Base-by-base conservation (phyloP, 2,797 vertebrate species). In the Phrynocephalus forsythii region DNA sequence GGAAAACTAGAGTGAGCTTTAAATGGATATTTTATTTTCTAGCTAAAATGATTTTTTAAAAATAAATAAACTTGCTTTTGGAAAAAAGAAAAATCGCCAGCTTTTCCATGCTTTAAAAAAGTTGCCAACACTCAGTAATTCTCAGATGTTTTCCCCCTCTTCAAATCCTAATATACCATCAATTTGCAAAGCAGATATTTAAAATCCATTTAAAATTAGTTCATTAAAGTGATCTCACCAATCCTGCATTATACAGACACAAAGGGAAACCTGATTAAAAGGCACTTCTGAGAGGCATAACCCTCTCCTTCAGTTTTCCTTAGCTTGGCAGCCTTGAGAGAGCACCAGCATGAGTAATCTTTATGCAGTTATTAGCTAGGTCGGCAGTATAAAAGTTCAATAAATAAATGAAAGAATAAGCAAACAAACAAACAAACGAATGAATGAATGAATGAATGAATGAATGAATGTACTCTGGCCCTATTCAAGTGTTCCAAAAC, bases 101-200 rank as follows among this genome's bases (percentile, higher is more conserved):
- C 11, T 90, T 93, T 78, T 76, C 5, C 20, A 87, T 71, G 79
- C 85, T 11, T 1, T 87, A 91, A 91, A 82, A 60, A 20, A 79
- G 48, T 88, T 71, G 73, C 82, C 87, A 87, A 63, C 56, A 69
- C 71, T 81, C 44, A 79, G 30, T 44, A 18, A 48, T 75, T 86
- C 88, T 79, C 48, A 76, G 15, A 71, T 26, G 33, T 33, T 85
- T 48, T 90, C 44, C 52, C 28, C 18, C 50, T 15, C 5, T 92
- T 92, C 87, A 60, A 87, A 92, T 78, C 78, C 91, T 72, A 8
- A 22, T 28, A 9, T 20, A 73, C 91, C 90, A 79, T n/a, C 11
- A 90, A 79, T 79, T 90, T 87, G 87, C 78, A 93, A 95, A 93
- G 87, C 82, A 95, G 92, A 93, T 92, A 82, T 44, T 86, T 86